Evolutionary conservation across 2,113 vertebrate species (phyloP), one percentile per base, ranked within the genome.

Genomic region (Lipophrys pholis): DNA sequence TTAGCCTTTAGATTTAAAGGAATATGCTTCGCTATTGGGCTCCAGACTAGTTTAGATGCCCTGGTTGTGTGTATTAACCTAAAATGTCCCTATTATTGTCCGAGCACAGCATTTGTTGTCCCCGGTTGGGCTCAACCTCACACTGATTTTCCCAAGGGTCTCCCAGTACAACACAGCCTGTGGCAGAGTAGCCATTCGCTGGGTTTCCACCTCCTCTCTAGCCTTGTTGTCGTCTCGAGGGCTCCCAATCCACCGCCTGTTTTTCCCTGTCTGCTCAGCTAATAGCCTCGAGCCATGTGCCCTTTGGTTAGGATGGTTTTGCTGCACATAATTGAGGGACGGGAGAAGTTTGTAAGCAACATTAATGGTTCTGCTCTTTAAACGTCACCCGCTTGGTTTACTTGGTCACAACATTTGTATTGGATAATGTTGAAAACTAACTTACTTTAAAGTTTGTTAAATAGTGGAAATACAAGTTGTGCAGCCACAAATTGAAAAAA

Each of bases 271-370:
- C 78, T 76, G 68, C 72, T 58, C 68, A 53, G 73, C 74, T 64
- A 81, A 81, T 82, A 73, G 71, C 88, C 81, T 55, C 58, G 51
- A 87, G 85, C 80, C 41, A 66, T 46, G 45, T 41, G 60, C 69
- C 66, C 35, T 56, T 61, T 69, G 68, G 65, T 77, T 69, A 42
- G 54, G 69, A 43, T 65, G 41, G 11, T 21, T 71, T 36, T 65
- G 62, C 43, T 38, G 49, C 73, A 41, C 55, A 66, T 76, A 56
- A 80, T 69, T 73, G 55, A 79, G 11, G 60, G 53, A 56, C 58
- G 48, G 65, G 60, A 71, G 57, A 45, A 4, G 21, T 30, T 30
- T 30, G 21, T 30, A 30, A 30, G 21, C 21, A 30, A 15, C 67
- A 71, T 39, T 45, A 11, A 8, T 11, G 36, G 39, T 65, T 57